These are phyloP conservation scores for Pseudopleuronectes americanus DNA, from an alignment of 2,797 vertebrate genomes.

Conservation along the genomic window DNA sequence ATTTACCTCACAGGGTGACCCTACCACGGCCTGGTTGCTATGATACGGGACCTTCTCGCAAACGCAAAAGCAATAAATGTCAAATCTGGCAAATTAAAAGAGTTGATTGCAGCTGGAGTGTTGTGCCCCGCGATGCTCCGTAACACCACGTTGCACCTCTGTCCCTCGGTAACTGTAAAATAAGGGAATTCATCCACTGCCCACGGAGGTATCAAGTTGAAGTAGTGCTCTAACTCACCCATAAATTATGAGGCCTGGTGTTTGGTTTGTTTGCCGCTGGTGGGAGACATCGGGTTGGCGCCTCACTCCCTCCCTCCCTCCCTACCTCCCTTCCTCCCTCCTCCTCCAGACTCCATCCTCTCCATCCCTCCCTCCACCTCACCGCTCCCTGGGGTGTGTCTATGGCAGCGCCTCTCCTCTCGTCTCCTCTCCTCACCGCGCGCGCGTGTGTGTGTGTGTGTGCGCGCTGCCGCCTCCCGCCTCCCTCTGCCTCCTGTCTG, in stretches of 20 bases:
- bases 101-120: neutral
- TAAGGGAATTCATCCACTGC: constrained; percentile 63
- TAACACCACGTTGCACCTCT: constrained; percentile 16
- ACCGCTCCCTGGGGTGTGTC: constrained; percentile 78
- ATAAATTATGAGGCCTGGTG: constrained; percentile 70
- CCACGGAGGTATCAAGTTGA: constrained; percentile 68
- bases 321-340: neutral
- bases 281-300: constrained; percentile 57
- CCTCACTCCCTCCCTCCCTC: constrained; percentile 29
- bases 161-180: constrained; percentile 69
- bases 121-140: neutral
- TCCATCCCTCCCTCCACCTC: constrained; percentile 37
- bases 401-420: constrained; percentile 65
- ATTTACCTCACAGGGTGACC: neutral
- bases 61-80: constrained; percentile 7
- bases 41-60: neutral
- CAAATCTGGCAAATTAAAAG: constrained; percentile 13
- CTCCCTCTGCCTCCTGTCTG: constrained; percentile 65
- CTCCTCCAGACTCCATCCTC: constrained; percentile 3
- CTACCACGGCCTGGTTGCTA: neutral
- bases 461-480: constrained; percentile 60
- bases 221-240: constrained; percentile 67
- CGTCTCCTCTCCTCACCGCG: constrained; percentile 37
- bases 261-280: constrained; percentile 68
- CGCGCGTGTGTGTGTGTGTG: constrained; percentile 26